Base-by-base conservation (phyloP, 2,797 vertebrate genomes). In the Silurus aristotelis region DNA sequence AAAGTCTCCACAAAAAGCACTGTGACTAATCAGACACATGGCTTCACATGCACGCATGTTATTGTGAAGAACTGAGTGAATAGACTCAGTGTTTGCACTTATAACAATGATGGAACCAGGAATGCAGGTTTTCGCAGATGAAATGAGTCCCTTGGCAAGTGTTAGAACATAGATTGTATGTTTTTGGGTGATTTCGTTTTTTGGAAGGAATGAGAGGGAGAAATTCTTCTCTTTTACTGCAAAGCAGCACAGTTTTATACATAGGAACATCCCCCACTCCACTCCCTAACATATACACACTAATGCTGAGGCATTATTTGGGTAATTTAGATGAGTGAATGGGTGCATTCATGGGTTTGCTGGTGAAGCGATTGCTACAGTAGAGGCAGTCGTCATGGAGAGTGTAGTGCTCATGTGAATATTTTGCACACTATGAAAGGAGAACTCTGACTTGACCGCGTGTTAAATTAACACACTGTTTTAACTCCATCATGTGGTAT, bases 401-500 rank as follows among this genome's bases (percentile, higher is more conserved):
- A 60, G 25, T 10, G 7, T n/a, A 4, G 71, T 80, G 52, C 79
- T 66, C 20, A 73, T 46, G 68, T 70, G 58, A 75, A 25, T 70
- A 14, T 60, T 72, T 7, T 17, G 46, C 71, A 52, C 52, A 27
- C 64, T 78, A 55, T 20, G 56, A 25, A 78, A 76, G 13, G 64
- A 72, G 48, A 85, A 64, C 58, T 58, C 72, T 20, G 75, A 71
- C 72, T 31, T 79, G 61, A 68, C 82, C 19, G n/a, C 15, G 58
- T 88, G 70, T 83, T 72, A 22, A 85, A 78, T 85, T 46, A 81
- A 85, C 61, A 52, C 85, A 31, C 84, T 77, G 85, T 84, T 88
- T 86, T 68, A 72, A 83, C 86, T 87, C 38, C 48, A 86, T 86
- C 81, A 84, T 86, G 78, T 81, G 83, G 83, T 79, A 83, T 73